phyloP scores from a whole-genome alignment of 2,888 invertebrate species.

The Drosophila melanocephala region DNA sequence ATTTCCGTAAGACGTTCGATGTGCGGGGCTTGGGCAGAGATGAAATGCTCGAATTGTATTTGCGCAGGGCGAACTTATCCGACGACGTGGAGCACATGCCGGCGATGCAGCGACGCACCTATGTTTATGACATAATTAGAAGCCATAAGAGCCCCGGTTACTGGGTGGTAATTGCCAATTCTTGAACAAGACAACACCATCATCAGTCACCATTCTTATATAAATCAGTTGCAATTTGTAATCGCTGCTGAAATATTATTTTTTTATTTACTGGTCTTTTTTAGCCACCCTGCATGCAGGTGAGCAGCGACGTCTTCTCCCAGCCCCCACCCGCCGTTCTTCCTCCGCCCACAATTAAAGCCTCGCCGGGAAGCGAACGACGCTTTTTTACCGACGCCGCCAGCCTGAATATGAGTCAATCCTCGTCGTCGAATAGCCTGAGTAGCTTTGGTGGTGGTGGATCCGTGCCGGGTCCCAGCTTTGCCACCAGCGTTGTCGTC shows the following conservation, averaged over 20 bases:
- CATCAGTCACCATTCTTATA: conserved; percentile 2
- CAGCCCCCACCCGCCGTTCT: conserved; percentile 66
- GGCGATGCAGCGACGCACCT: conserved; percentile 75
- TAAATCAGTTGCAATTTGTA: conserved; percentile 12
- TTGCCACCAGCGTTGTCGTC: conserved; percentile 63
- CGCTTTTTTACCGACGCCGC: conserved; percentile 27
- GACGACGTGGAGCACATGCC: conserved; percentile 75
- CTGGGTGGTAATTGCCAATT: conserved; percentile 77
- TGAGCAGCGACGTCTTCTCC: conserved; percentile 63
- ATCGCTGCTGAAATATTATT: conserved; percentile 19
- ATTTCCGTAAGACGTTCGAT: conserved; percentile 82
- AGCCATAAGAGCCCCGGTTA: conserved; percentile 82
- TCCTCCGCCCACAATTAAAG: conserved; percentile 58
- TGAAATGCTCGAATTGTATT: conserved; percentile 80
- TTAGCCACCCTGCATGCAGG: conserved; percentile 73
- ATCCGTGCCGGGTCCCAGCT: conserved; percentile 70
- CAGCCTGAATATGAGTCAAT: conserved; percentile 64
- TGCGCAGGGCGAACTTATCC: conserved; percentile 75
- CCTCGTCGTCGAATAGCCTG: conserved; percentile 68
- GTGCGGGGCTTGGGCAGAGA: conserved; percentile 79
- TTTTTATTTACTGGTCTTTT: conserved; percentile 1
- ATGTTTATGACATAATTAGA: conserved; percentile 82
- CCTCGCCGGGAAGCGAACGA: conserved; percentile 41
- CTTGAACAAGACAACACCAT: background rate
- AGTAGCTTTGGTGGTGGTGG: conserved; percentile 51